These are phyloP conservation scores for Leptinotarsa undecemlineata DNA, from an alignment of 1,140 invertebrate species.

Conservation along the genomic window DNA sequence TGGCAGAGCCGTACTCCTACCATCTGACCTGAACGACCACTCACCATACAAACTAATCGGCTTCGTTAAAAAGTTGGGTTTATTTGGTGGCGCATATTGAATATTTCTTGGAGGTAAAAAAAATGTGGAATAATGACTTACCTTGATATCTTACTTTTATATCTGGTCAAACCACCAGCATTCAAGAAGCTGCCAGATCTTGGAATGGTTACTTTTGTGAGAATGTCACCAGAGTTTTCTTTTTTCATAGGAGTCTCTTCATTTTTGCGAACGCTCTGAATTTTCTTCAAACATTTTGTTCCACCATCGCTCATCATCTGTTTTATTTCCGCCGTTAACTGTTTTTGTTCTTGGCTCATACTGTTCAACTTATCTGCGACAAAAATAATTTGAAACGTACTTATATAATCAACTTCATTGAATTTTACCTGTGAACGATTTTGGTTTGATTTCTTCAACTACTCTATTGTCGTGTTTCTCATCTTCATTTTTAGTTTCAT, in stretches of 20 bases:
- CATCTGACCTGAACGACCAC: no score
- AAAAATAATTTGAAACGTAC: background rate
- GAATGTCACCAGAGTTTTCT: slow-evolving; percentile 69
- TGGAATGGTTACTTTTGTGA: slow-evolving; percentile 82
- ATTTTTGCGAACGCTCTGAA: slow-evolving; percentile 56
- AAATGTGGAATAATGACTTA: slow-evolving; percentile 44
- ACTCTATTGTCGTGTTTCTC: slow-evolving; percentile 30
- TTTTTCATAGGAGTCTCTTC: slow-evolving; percentile 53
- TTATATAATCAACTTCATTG: background rate
- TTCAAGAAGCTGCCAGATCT: slow-evolving; percentile 81
- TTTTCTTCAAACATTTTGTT: slow-evolving; percentile 58
- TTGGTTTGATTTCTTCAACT: slow-evolving; percentile 54
- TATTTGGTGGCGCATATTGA: no score
- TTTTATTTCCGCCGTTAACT: slow-evolving; percentile 53
- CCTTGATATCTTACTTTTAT: slow-evolving; percentile 68
- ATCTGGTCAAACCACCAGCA: slow-evolving; percentile 69
- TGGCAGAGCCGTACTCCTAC: no score
- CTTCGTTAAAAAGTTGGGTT: no score
- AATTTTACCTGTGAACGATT: slow-evolving; percentile 50
- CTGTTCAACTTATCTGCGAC: slow-evolving; percentile 51
- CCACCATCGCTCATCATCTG: slow-evolving; percentile 48
- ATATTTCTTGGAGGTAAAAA: no score
- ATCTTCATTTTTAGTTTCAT: slow-evolving; percentile 49
- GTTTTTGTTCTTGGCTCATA: slow-evolving; percentile 58
- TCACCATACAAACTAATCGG: no score